Conservation (phyloP, 2,113 vertebrate genomes). For the Thalassoma bifasciatum region DNA sequence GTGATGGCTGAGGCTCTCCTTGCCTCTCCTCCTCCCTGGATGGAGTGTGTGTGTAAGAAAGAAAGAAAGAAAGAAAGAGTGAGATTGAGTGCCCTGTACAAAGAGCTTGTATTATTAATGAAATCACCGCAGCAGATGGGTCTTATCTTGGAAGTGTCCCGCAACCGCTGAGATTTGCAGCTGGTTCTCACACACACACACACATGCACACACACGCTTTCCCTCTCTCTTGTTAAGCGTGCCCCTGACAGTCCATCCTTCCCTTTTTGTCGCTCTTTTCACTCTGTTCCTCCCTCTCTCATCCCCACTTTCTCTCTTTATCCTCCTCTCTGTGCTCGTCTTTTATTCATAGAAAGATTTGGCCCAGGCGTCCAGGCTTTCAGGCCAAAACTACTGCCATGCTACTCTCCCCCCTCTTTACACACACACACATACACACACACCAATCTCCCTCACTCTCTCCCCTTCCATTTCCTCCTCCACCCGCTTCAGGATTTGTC, state of each 20-base stretch:
- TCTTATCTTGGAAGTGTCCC: conserved; percentile 77
- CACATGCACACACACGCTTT: conserved; percentile 32
- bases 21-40: conserved; percentile 21
- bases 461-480: conserved; percentile 26
- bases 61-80: conserved; percentile 42
- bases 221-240: conserved; percentile 65
- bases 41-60: conserved; percentile 28
- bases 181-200: conserved; percentile 58
- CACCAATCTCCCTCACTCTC: conserved; percentile 1
- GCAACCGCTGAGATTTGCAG: conserved; percentile 70
- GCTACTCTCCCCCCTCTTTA: not conserved
- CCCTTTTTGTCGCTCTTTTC: conserved; percentile 50
- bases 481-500: conserved; percentile 56
- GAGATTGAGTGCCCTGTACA: conserved; percentile 71
- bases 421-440: not conserved
- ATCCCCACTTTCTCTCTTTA: conserved; percentile 56
- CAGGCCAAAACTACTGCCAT: conserved; percentile 64
- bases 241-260: conserved; percentile 52
- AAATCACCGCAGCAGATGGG: conserved; percentile 77
- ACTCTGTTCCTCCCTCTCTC: conserved; percentile 43
- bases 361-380: conserved; percentile 71
- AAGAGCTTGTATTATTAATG: conserved; percentile 83
- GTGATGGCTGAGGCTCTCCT: conserved; percentile 46
- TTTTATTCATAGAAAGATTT: conserved; percentile 78
- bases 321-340: conserved; percentile 58